Conservation (phyloP, 2,113 vertebrate genomes). For the Telmatochromis sp. region DNA sequence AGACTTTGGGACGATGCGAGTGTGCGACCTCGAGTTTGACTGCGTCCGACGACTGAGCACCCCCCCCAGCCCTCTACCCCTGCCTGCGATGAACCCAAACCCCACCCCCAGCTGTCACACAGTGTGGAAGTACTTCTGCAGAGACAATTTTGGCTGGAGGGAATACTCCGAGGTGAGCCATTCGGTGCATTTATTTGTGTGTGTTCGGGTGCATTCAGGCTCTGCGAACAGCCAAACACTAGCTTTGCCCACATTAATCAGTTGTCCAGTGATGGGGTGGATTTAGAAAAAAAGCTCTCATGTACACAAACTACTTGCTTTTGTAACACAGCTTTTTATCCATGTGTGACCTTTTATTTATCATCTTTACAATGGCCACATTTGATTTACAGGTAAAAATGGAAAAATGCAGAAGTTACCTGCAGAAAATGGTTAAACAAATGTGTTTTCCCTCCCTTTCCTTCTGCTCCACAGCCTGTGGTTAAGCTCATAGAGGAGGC, state of each 20-base stretch:
- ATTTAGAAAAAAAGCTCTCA: neutral
- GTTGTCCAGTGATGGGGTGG: slow-evolving; percentile 7
- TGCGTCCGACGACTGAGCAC: slow-evolving; percentile 85
- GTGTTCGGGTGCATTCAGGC: neutral
- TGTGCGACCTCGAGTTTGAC: slow-evolving; percentile 90
- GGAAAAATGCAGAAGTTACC: neutral
- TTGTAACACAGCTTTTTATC: neutral
- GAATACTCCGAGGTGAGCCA: slow-evolving; percentile 93
- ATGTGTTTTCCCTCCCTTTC: neutral
- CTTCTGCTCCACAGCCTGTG: slow-evolving; percentile 74
- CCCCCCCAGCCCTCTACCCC: slow-evolving; percentile 71
- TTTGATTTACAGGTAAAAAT: neutral
- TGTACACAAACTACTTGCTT: neutral
- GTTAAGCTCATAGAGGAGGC: slow-evolving; percentile 92
- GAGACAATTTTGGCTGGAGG: slow-evolving; percentile 98
- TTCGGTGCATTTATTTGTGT: slow-evolving; percentile 31
- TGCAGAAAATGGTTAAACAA: neutral
- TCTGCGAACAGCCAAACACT: slow-evolving; percentile 2
- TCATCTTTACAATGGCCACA: neutral
- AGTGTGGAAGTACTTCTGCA: slow-evolving; percentile 97
- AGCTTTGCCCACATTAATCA: slow-evolving; percentile 10
- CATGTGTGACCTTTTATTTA: neutral
- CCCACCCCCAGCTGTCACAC: slow-evolving; percentile 82
- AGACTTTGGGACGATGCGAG: slow-evolving; percentile 85
- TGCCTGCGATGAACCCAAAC: slow-evolving; percentile 70